Base-by-base conservation (phyloP, 2,797 vertebrate species). In the Pitangus sulphuratus region DNA sequence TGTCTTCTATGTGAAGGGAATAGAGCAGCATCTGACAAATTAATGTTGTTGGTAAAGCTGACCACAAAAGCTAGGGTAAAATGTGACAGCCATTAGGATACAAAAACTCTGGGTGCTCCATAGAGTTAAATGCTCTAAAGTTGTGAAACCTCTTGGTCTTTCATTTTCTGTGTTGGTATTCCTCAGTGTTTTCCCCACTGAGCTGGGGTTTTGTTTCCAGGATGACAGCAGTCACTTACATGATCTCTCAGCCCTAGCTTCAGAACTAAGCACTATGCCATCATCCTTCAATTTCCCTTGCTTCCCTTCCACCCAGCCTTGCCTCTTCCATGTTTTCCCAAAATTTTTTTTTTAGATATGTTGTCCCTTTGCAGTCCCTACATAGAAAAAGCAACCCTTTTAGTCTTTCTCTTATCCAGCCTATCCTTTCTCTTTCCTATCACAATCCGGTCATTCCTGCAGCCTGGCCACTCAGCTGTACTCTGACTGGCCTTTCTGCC, bases 381-480 rank as follows among this genome's bases (percentile, higher is more conserved):
- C 1, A 2, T 30, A 62, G n/a, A 20, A 72, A 82, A 91, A 82
- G 7, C 21, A 10, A 44, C 54, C 4, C 30, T 82, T 54, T 40
- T 5, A n/a, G 20, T 48, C n/a, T 64, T 51, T 80, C 15, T 62
- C 15, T 75, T 28, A 45, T 80, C 40, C 51, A 56, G 24, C 3
- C 22, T 57, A 6, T 57, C 61, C 54, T 45, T 87, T 80, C 33
- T 62, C 24, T 47, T 28, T 72, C 45, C 48, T 57, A 5, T 21
- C 21, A 33, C 39, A 50, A 3, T 21, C 24, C 74, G 14, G 3
- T 24, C 0, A 0, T 37, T 69, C 33, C 82, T 31, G 28, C 40
- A 57, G 40, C 24, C 51, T 60, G 70, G 18, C 15, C 4, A 1
- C 16, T 75, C 78, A 60, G 35, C 33, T 8, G 0, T 58, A 22